Base-by-base conservation (phyloP, 2,888 invertebrate species). In the Amiota communis region DNA sequence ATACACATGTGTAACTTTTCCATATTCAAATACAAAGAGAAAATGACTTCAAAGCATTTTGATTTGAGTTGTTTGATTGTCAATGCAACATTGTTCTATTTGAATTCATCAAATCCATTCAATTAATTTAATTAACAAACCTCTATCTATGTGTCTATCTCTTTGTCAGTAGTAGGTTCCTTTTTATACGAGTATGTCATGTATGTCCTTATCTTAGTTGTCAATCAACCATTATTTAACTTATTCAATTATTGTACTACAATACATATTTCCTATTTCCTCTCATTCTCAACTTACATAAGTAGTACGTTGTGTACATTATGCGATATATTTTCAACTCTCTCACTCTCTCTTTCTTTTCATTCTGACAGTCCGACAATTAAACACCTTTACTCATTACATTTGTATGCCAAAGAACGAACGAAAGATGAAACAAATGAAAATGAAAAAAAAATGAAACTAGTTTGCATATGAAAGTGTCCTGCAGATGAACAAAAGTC, bases 311-410 rank as follows among this genome's bases (percentile, higher is more conserved):
- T n/a, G n/a, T n/a, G n/a, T n/a, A n/a, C n/a, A n/a, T n/a, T n/a
- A n/a, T n/a, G n/a, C n/a, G n/a, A 23, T 3, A 2, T 23, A 23
- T 3, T 23, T 23, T 23, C 23, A 23, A 23, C 8, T 63, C 57
- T 57, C 20, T 23, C 46, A 57, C 13, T 61, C 61, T 64, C 71
- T 20, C 46, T 65, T 53, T 51, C 53, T 36, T 20, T 51, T 53
- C 57, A 51, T 17, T 56, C 72, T 57, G 69, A 70, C 74, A 77
- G 75, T 75, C 75, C 75, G 77, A 75, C 75, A 77, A 76, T 72
- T 72, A 74, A 73, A 77, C 77, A 77, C 76, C 75, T 77, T 73
- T 75, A 53, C 73, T 63, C 68, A 74, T 75, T 73, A 73, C 67
- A 75, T 72, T 70, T 51, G 53, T 53, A 11, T 13, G 20, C 12